Percentiles rank a stretch among this genome's conserved stretches.
phyloP scores from a whole-genome alignment of 2,113 vertebrate species.

The Eudyptes chrysolophus region DNA sequence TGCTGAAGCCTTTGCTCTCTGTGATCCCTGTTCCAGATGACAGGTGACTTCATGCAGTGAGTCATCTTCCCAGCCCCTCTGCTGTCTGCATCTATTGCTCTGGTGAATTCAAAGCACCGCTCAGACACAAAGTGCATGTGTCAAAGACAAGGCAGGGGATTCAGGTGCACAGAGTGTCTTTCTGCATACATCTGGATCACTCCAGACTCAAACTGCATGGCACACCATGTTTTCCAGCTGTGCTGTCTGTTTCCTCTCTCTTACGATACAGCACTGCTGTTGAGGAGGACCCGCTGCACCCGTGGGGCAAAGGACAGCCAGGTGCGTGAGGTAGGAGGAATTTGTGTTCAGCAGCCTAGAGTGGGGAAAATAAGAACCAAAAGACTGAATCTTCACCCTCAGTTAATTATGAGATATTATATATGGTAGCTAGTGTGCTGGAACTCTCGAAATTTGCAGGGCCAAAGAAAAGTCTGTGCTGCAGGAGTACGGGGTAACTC shows the following conservation, averaged over 20 bases:
- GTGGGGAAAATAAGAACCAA: not conserved
- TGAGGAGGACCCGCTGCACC: not conserved
- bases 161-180: not conserved
- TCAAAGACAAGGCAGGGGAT: not conserved
- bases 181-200: not conserved
- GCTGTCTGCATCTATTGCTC: not conserved
- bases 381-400: not conserved
- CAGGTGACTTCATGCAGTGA: not conserved
- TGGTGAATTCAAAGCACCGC: not conserved
- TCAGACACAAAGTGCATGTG: not conserved
- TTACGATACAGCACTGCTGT: not conserved
- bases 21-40: not conserved
- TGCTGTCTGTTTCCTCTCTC: not conserved
- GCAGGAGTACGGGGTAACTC: not conserved
- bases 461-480: not conserved
- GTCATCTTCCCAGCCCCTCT: not conserved
- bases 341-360: not conserved
- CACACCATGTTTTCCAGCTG: not conserved
- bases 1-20: not conserved
- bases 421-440: not conserved
- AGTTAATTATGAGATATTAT: not conserved
- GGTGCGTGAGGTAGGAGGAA: not conserved
- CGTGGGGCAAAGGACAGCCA: not conserved
- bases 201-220: not conserved
- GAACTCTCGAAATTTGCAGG: not conserved